phyloP scores from a whole-genome alignment of 2,797 vertebrate genomes.

The Coregonus suidteri region DNA sequence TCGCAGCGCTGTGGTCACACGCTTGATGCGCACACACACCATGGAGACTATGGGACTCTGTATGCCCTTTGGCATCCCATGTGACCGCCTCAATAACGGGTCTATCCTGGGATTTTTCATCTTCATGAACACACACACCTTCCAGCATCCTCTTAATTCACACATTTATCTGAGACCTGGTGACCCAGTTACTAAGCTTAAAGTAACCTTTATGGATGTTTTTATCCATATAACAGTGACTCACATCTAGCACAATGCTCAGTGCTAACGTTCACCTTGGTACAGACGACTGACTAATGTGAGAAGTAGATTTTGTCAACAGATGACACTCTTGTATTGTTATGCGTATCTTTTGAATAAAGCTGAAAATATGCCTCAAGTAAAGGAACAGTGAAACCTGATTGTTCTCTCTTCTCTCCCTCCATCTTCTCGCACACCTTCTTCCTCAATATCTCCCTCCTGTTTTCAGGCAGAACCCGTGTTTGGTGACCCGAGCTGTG shows the following conservation, averaged over 20 bases:
- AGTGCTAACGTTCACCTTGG: neutral
- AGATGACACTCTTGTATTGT: neutral
- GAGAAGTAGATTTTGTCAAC: neutral
- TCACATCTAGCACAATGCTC: neutral
- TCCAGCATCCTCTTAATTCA: too few species aligned
- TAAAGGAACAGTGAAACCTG: neutral
- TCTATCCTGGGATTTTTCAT: constrained; percentile 21
- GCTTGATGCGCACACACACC: constrained; percentile 18
- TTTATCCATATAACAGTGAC: neutral
- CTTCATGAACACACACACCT: constrained; percentile 33
- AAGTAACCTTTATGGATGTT: neutral
- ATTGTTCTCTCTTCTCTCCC: neutral
- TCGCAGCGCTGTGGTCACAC: constrained; percentile 39
- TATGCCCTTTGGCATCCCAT: constrained; percentile 43
- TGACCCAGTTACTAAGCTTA: neutral
- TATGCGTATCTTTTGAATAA: neutral
- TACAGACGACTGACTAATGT: neutral
- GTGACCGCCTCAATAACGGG: constrained; percentile 31
- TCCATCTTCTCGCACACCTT: neutral
- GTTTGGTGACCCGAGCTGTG: constrained; percentile 89
- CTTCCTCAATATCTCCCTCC: constrained; percentile 28
- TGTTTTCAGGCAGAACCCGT: constrained; percentile 80
- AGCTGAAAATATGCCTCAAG: neutral
- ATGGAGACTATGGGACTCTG: neutral
- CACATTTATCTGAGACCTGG: neutral